Evolutionary conservation across 2,113 vertebrate genomes (phyloP), one percentile per base, ranked within the genome.

Genomic region (Syngnathus typhle): DNA sequence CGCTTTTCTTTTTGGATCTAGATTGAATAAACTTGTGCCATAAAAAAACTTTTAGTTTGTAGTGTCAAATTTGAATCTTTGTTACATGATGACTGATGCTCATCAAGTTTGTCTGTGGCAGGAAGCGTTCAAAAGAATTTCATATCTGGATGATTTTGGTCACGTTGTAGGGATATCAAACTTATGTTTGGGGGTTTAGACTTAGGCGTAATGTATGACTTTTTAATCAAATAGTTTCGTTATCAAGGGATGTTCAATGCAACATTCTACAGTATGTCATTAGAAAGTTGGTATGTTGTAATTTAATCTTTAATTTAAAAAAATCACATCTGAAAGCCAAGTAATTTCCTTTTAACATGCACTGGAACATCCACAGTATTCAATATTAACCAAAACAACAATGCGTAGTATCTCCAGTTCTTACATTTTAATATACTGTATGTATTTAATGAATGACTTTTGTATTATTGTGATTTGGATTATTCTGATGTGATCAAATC

Each of bases 401-500:
- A 60, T 44, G 62, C 69, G 51, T 58, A 51, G 63, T 38, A 64
- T 78, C 67, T 77, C 67, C 66, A 64, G 63, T 71, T 69, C 79
- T 74, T 72, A 58, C 68, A 64, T 82, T 77, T 77, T 80, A 15
- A 77, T 77, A 79, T 75, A 71, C 56, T 79, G 72, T 82, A 58
- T 79, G 74, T 82, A 77, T 84, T 80, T 84, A 72, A 83, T 75
- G 44, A 58, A 62, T 62, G 41, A 44, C n/a, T 62, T 62, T 44
- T 62, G 60, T 65, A 63, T 83, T 74, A 80, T 86, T 85, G 70
- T 80, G 76, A 83, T 84, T 81, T 81, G 84, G 73, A 72, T 83
- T 80, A 76, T 82, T 73, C 65, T 72, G 63, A 74, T 76, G 69
- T 77, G 70, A 74, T 72, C 62, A 66, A 71, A 67, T 68, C 12